A percentile compares a stretch with the other conserved stretches of the same genome.
Conservation (phyloP, 2,888 invertebrate genomes). For the Xanthorhoe spadicearia region DNA sequence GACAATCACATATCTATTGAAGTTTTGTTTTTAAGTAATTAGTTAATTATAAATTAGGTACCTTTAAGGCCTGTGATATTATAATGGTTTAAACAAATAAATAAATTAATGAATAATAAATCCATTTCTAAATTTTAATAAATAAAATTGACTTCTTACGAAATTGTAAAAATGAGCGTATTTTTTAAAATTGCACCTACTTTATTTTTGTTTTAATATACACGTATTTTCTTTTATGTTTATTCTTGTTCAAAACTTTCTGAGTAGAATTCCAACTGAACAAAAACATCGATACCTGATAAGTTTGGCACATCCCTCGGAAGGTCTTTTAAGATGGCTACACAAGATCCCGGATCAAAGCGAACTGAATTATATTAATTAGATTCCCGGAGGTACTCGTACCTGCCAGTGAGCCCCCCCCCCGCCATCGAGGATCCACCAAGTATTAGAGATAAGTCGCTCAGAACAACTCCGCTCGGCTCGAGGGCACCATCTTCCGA, state of each 20-base stretch:
- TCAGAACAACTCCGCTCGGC: constrained; percentile 11
- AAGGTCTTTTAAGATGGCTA: constrained; percentile 43
- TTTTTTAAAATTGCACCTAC: too few relatives aligned
- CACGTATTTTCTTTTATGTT: background rate
- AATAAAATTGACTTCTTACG: too few relatives aligned
- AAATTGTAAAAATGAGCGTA: too few relatives aligned
- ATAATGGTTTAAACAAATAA: too few relatives aligned
- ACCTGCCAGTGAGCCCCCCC: constrained; percentile 19
- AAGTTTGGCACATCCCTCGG: constrained; percentile 26
- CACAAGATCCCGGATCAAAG: constrained; percentile 55
- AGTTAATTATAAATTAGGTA: too few relatives aligned
- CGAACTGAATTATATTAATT: constrained; percentile 61
- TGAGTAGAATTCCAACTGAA: background rate
- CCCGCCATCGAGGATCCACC: constrained; percentile 15
- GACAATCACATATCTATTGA: too few relatives aligned
- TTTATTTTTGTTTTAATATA: too few relatives aligned
- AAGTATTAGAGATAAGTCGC: constrained; percentile 33
- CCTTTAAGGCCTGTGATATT: too few relatives aligned
- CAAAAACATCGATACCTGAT: constrained; percentile 12
- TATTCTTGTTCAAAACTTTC: background rate
- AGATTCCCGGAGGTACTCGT: constrained; percentile 38
- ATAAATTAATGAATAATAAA: too few relatives aligned
- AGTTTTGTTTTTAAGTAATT: too few relatives aligned
- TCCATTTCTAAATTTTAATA: too few relatives aligned
- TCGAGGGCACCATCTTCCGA: background rate